These are phyloP conservation scores for Schizopygopsis malacanthus DNA, from an alignment of 2,797 vertebrate species.

Conservation along the genomic window DNA sequence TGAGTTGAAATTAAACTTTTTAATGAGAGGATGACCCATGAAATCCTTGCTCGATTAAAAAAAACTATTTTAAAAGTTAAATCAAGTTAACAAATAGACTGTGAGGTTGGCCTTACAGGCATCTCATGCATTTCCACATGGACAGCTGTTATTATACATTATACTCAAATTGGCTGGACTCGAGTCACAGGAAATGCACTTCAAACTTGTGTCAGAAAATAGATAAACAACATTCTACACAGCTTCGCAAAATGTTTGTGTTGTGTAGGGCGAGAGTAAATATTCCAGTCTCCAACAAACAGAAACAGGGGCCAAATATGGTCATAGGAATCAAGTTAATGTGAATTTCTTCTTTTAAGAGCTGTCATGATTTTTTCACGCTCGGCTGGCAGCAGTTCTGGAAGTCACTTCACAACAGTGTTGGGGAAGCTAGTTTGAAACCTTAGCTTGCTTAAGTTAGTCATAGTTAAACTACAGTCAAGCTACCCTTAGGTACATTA, in stretches of 20 bases:
- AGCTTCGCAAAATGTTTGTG: neutral
- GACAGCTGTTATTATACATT: neutral
- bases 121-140: neutral
- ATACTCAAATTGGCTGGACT: neutral
- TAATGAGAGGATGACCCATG: neutral
- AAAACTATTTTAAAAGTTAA: neutral
- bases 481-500: neutral
- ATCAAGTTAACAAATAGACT: neutral
- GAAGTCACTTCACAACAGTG: neutral
- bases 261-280: neutral
- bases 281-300: neutral
- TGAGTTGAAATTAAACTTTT: neutral
- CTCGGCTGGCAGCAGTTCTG: neutral
- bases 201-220: slow-evolving; percentile 18
- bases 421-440: neutral
- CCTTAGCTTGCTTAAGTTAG: neutral
- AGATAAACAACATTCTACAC: slow-evolving; percentile 26
- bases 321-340: neutral
- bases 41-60: neutral
- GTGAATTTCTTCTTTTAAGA: neutral
- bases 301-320: slow-evolving; percentile 10
- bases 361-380: neutral
- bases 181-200: slow-evolving; percentile 10
- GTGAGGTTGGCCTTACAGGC: neutral
- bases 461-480: neutral